Evolutionary conservation across 37 sponge, comb jelly and placozoan species (phyloP).

Genomic region (Beroe ovata): DNA sequence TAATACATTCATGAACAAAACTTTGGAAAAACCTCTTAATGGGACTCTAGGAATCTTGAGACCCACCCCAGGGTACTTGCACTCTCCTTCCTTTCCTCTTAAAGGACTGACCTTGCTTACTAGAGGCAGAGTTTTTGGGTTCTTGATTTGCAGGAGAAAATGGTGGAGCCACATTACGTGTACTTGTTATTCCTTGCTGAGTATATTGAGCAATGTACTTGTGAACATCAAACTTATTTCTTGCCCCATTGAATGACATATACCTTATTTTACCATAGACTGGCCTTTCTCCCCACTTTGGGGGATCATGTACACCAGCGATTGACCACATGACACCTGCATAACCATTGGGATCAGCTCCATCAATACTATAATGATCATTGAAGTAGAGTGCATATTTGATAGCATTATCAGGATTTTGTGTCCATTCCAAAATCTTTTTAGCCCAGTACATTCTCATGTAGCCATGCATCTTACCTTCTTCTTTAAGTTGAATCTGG

Average conservation of each 20-base stretch:
- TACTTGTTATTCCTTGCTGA: not conserved
- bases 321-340: conserved; percentile 69
- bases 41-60: too few relatives aligned
- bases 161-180: not conserved
- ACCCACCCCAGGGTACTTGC: conserved; percentile 31
- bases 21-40: too few relatives aligned
- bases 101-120: not conserved
- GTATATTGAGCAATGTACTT: not conserved
- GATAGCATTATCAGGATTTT: conserved; percentile 70
- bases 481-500: conserved; percentile 72
- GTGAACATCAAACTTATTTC: not conserved
- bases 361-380: conserved; percentile 77
- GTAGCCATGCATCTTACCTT: conserved; percentile 81
- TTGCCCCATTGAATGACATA: not conserved
- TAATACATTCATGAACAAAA: too few relatives aligned
- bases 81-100: conserved; percentile 12
- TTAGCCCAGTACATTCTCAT: conserved; percentile 82
- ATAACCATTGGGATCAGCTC: conserved; percentile 79
- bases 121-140: not conserved
- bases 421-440: conserved; percentile 78
- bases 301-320: conserved; percentile 67
- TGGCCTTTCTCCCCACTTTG: conserved; percentile 62
- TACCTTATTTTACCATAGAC: conserved; percentile 40
- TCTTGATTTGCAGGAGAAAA: not conserved
- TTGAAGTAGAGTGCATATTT: conserved; percentile 71